Base-by-base conservation (phyloP, 1,140 invertebrate species). In the Popillia japonica region DNA sequence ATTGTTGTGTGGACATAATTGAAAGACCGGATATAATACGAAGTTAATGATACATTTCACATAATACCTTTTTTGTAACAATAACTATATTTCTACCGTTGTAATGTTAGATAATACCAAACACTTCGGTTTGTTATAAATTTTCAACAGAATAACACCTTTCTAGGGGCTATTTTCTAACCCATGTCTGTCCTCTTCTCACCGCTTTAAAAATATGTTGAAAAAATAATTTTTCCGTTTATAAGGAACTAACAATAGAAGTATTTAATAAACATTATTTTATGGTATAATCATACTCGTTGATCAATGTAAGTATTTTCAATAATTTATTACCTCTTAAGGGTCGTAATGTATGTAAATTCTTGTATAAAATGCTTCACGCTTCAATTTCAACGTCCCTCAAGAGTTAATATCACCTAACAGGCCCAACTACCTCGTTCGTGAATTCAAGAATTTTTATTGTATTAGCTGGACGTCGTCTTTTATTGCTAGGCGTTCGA, bases 41-140 rank as follows among this genome's bases (percentile, higher is more conserved):
- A 74, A 42, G 72, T 74, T 74, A 74, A 74, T 74, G 72, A 74
- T 74, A 68, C 27, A 68, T 23, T 68, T 68, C 20, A 34, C 61
- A 22, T 68, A 20, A 7, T 27, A 8, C 59, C 7, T 17, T 64
- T 64, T 68, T 68, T 27, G 40, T 14, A 22, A 40, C n/a, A 20
- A 74, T 74, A 20, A 74, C 6, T 74, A 20, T 20, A 41, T 74
- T 74, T 74, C n/a, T 74, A 23, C n/a, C 61, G 61, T 14, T 10
- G 20, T 68, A n/a, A n/a, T n/a, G 3, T 68, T 68, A 17, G 2
- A 34, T 34, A 34, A 34, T 34, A 34, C 14, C n/a, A 17, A 55
- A 17, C 48, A 55, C 48, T n/a, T 55, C 48, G 11, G 6, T 0
- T 2, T 17, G 48, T 17, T 17, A 14, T 34, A 34, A 34, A 34